Evolutionary conservation across 2,888 invertebrate genomes (phyloP).

Genomic region (Trilocha varians): DNA sequence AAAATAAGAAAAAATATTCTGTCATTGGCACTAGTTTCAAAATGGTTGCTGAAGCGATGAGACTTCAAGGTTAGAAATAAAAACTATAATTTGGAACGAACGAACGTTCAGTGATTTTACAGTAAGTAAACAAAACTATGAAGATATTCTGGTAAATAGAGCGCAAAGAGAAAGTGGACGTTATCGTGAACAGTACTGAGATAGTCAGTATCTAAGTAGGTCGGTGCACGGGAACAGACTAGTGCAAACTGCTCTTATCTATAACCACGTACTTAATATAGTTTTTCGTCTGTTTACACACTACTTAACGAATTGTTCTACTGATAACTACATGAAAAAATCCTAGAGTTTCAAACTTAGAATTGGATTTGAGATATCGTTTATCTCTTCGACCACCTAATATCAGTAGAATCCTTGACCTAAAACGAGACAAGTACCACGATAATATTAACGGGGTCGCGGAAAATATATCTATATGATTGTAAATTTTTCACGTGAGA

Average conservation of each 20-base stretch:
- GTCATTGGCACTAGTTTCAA: no score
- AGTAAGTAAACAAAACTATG: slow-evolving; percentile 18
- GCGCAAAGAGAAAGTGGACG: slow-evolving; percentile 52
- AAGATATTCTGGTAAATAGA: slow-evolving; percentile 31
- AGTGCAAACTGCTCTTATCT: slow-evolving; percentile 49
- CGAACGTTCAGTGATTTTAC: background rate
- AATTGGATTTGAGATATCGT: slow-evolving; percentile 7
- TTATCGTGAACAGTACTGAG: slow-evolving; percentile 44
- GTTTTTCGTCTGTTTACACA: slow-evolving; percentile 32
- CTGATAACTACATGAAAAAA: slow-evolving; percentile 12
- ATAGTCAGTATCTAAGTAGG: slow-evolving; percentile 63
- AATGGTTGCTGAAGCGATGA: no score
- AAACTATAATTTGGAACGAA: background rate
- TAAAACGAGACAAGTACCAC: slow-evolving; percentile 14
- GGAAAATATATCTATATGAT: background rate
- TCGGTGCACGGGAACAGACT: slow-evolving; percentile 42
- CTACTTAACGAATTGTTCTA: slow-evolving; percentile 15
- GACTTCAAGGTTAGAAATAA: no score
- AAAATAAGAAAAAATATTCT: no score
- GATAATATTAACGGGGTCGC: background rate
- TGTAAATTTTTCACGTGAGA: no score
- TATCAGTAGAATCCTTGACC: slow-evolving; percentile 29
- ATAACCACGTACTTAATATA: slow-evolving; percentile 19
- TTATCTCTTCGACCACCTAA: slow-evolving; percentile 1
- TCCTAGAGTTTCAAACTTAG: background rate